Conservation (phyloP, 2,113 vertebrate species). For the Ammodytes dubius region DNA sequence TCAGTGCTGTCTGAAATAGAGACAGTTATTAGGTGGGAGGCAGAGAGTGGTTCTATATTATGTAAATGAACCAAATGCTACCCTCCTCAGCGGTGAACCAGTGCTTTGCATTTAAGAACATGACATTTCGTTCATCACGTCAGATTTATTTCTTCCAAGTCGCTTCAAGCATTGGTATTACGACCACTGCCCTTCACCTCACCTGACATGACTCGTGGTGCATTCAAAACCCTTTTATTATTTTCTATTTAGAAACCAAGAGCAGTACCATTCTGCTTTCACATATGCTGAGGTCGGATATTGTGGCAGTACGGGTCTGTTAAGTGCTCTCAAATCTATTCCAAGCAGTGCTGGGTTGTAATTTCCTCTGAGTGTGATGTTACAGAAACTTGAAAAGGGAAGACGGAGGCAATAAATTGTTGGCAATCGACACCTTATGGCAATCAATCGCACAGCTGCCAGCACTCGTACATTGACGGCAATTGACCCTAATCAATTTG, state of each 20-base stretch:
- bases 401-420: constrained; percentile 54
- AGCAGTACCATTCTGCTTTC: not conserved
- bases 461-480: constrained; percentile 18
- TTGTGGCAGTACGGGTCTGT: constrained; percentile 29
- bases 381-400: constrained; percentile 54
- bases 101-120: not conserved
- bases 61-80: not conserved
- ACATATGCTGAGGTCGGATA: constrained; percentile 42
- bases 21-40: not conserved
- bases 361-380: constrained; percentile 53
- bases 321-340: constrained; percentile 41
- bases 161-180: not conserved
- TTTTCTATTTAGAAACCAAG: no score
- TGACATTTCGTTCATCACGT: constrained; percentile 3
- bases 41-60: not conserved
- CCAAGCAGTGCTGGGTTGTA: constrained; percentile 50
- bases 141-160: not conserved
- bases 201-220: constrained; percentile 17
- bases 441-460: constrained; percentile 42
- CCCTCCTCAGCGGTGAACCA: not conserved
- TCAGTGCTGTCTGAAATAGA: not conserved
- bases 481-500: constrained; percentile 28
- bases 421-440: constrained; percentile 42
- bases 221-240: constrained; percentile 22
- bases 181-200: constrained; percentile 1